A percentile compares a stretch with the other conserved stretches of the same genome.
Conservation (phyloP, 2,797 vertebrate species). For the Zalophus californianus region DNA sequence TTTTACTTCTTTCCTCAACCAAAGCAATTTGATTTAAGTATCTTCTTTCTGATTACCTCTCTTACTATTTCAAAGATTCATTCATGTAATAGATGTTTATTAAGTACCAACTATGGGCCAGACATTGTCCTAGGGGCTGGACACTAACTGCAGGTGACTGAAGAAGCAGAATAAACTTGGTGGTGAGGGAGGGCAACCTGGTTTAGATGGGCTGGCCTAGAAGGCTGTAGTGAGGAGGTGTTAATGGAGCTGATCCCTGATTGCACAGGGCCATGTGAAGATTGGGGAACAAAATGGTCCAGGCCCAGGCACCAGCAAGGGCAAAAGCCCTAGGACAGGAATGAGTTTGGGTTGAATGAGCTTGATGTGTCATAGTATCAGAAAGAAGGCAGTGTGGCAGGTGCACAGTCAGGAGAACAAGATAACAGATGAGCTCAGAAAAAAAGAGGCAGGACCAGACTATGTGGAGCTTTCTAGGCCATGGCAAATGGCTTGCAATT, state of each 20-base stretch:
- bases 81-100: background rate
- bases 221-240: background rate
- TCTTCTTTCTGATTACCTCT: background rate
- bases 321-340: background rate
- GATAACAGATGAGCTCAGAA: background rate
- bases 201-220: too few relatives aligned
- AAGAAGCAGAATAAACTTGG: background rate
- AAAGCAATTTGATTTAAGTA: conserved; percentile 22
- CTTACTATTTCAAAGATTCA: background rate
- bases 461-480: background rate
- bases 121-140: background rate
- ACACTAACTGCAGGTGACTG: background rate
- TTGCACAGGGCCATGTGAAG: background rate
- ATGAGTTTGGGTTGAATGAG: background rate
- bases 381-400: background rate
- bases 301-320: background rate
- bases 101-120: background rate
- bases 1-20: background rate
- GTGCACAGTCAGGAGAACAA: background rate
- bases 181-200: background rate
- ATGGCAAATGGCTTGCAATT: background rate
- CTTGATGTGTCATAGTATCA: background rate
- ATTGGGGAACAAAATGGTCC: background rate
- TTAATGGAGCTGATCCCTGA: background rate
- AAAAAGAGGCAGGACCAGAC: background rate